Conservation (phyloP, 2,888 invertebrate species). For the Microctonus aethiopoides region DNA sequence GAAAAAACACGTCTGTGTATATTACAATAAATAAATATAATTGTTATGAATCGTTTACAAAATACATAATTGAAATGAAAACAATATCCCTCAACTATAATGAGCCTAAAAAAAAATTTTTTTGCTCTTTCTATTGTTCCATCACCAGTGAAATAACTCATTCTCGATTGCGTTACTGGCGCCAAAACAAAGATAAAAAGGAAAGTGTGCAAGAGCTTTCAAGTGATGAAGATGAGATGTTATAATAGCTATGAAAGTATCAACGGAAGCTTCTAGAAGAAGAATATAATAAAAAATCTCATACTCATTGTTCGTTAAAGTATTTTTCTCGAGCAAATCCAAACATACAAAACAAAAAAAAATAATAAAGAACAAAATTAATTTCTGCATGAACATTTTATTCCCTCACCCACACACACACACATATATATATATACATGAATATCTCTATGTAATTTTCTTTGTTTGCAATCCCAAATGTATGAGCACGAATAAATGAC, state of each 20-base stretch:
- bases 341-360: background rate
- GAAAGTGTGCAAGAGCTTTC: background rate
- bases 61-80: too few species aligned
- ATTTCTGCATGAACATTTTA: background rate
- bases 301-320: conserved; percentile 1
- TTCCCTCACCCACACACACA: background rate
- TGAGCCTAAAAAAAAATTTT: background rate
- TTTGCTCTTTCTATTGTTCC: background rate
- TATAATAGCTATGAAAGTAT: background rate
- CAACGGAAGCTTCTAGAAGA: background rate
- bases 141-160: background rate
- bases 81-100: too few species aligned
- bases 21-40: too few species aligned
- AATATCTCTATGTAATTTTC: background rate
- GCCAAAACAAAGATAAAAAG: background rate
- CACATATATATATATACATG: background rate
- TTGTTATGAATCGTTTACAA: background rate
- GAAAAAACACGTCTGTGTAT: too few species aligned
- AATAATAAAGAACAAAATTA: background rate
- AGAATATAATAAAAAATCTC: background rate
- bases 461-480: conserved; percentile 23
- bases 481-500: conserved; percentile 34
- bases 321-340: background rate
- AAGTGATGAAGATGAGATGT: background rate
- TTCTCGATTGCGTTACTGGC: background rate